Evolutionary conservation across 1,140 invertebrate genomes (phyloP).

Genomic region (Neoseiulus cucumeris): DNA sequence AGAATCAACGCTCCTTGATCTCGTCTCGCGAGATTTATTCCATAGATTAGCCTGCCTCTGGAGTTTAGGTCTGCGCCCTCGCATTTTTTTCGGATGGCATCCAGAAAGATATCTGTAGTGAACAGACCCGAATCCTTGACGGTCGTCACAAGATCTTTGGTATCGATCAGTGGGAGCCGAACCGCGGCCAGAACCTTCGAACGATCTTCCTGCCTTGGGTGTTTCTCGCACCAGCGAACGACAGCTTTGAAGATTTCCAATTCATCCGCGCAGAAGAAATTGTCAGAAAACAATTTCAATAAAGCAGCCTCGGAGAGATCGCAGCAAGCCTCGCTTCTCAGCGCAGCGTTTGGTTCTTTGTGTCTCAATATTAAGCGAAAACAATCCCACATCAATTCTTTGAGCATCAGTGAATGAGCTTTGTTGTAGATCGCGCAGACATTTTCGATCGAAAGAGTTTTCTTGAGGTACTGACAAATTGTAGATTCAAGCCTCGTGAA

Average conservation of each 20-base stretch:
- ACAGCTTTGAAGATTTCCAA: constrained; percentile 83
- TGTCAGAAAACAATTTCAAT: constrained; percentile 54
- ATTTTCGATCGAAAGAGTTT: constrained; percentile 63
- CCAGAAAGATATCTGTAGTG: constrained; percentile 66
- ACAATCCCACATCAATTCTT: constrained; percentile 39
- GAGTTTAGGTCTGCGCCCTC: constrained; percentile 58
- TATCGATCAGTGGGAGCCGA: constrained; percentile 62
- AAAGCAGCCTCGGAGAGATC: constrained; percentile 47
- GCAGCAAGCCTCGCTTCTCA: constrained; percentile 60
- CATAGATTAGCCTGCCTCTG: constrained; percentile 41
- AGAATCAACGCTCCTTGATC: constrained; percentile 57
- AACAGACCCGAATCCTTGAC: constrained; percentile 67
- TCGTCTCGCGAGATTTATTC: constrained; percentile 69
- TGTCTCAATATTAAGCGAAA: constrained; percentile 53
- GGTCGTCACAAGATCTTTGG: constrained; percentile 62
- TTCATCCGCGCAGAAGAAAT: constrained; percentile 88
- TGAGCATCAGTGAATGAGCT: constrained; percentile 48
- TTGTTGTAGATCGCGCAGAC: constrained; percentile 82
- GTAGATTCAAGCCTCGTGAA: constrained; percentile 72
- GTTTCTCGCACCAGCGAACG: constrained; percentile 54
- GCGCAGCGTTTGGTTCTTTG: too few relatives aligned
- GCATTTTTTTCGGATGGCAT: constrained; percentile 58
- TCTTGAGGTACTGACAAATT: constrained; percentile 76
- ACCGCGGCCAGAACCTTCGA: constrained; percentile 33
- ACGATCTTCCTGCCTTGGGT: constrained; percentile 15